phyloP scores from a whole-genome alignment of 2,888 invertebrate species.

The Epinotia bilunana region DNA sequence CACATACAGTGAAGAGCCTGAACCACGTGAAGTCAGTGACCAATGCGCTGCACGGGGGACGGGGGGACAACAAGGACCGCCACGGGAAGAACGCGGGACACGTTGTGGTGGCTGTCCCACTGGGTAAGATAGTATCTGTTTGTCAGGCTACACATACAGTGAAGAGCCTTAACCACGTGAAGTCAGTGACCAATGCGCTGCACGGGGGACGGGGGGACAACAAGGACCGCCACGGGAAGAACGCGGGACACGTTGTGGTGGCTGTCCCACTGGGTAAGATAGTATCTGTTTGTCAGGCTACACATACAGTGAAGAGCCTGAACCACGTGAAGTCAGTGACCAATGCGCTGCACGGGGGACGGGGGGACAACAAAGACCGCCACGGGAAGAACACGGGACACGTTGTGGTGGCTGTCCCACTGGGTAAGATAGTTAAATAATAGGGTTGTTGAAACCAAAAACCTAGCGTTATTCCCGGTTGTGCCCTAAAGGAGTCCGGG shows the following conservation, averaged over 20 bases:
- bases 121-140: too few species aligned
- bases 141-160: constrained; percentile 85
- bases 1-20: too few species aligned
- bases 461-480: too few species aligned
- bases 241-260: constrained; percentile 88
- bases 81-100: too few species aligned
- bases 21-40: too few species aligned
- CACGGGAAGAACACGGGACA: constrained; percentile 93
- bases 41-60: too few species aligned
- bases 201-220: constrained; percentile 89
- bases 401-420: constrained; percentile 89
- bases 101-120: too few species aligned
- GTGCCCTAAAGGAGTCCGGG: too few species aligned
- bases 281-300: constrained; percentile 80
- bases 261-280: too few species aligned
- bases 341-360: constrained; percentile 88
- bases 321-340: constrained; percentile 85
- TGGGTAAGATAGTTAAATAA: constrained; percentile 82
- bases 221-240: constrained; percentile 93
- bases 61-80: too few species aligned
- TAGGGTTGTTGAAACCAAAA: too few species aligned
- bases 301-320: constrained; percentile 87
- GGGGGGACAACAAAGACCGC: constrained; percentile 90
- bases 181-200: constrained; percentile 83
- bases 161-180: constrained; percentile 89